A percentile compares a stretch with the other conserved stretches of the same genome.
phyloP scores from a whole-genome alignment of 2,888 invertebrate species.

The Drosophila paranaensis region DNA sequence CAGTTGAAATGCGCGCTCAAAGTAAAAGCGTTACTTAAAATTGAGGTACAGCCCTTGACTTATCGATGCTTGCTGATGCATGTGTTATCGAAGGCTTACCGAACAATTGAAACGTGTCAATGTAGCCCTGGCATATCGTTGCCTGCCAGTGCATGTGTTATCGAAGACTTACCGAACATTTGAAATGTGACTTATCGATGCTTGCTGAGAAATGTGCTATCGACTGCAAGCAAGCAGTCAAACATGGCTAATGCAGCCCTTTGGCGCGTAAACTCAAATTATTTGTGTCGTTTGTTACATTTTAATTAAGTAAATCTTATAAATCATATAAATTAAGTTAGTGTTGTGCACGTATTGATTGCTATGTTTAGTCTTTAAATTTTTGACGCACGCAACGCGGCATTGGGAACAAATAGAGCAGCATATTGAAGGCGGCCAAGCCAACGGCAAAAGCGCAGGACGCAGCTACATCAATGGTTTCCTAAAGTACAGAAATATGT shows the following conservation, averaged over 20 bases:
- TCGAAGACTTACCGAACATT: not conserved
- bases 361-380: slow-evolving; percentile 87
- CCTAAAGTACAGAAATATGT: slow-evolving; percentile 85
- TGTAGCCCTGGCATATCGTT: slow-evolving; percentile 13
- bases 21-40: not conserved
- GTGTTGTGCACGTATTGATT: not conserved
- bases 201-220: not conserved
- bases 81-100: not conserved
- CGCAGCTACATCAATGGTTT: slow-evolving; percentile 91
- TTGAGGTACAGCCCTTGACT: not conserved
- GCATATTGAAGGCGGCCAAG: slow-evolving; percentile 92
- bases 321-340: slow-evolving; percentile 22
- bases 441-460: slow-evolving; percentile 93
- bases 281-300: not conserved
- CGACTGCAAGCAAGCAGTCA: not conserved
- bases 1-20: slow-evolving; percentile 15
- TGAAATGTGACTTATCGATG: slow-evolving; percentile 7
- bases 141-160: not conserved
- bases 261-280: not conserved
- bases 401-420: slow-evolving; percentile 93
- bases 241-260: not conserved
- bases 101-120: not conserved
- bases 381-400: slow-evolving; percentile 94
- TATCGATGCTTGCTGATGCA: not conserved
- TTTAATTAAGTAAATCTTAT: slow-evolving; percentile 20